Percentiles rank a stretch among this genome's conserved stretches.
phyloP scores from a whole-genome alignment of 2,797 vertebrate genomes.

The Leucoraja ocellata region DNA sequence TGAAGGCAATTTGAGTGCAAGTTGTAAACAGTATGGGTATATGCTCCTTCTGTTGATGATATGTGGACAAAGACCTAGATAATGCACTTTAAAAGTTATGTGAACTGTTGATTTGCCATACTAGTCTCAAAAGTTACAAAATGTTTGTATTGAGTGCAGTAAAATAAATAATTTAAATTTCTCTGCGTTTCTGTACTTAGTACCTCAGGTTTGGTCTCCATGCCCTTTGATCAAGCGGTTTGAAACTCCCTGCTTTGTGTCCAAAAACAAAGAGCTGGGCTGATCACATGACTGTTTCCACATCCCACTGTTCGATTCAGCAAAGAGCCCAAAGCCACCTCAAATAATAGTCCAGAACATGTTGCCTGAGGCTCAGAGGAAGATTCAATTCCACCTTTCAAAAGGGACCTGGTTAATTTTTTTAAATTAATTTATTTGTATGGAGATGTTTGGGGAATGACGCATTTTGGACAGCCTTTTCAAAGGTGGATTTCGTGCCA shows the following conservation, averaged over 20 bases:
- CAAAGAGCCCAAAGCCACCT: no score
- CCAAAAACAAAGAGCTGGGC: no score
- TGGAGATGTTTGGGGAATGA: no score
- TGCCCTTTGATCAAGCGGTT: not conserved
- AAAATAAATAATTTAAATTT: slow-evolving; percentile 1
- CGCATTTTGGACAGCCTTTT: no score
- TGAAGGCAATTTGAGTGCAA: not conserved
- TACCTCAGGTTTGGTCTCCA: no score
- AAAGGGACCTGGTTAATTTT: no score
- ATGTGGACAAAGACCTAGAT: not conserved
- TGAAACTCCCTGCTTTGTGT: not conserved
- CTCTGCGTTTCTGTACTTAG: not conserved
- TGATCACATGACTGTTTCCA: not conserved
- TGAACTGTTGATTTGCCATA: not conserved
- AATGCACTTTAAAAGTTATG: not conserved
- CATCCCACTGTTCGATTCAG: not conserved
- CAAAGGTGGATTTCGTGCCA: no score
- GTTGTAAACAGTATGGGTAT: not conserved
- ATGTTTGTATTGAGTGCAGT: not conserved
- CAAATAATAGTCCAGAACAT: no score
- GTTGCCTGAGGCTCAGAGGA: no score
- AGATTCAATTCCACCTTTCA: no score
- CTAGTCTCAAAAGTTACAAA: not conserved
- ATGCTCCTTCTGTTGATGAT: not conserved
- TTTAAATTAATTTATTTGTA: no score